Evolutionary conservation across 2,888 invertebrate species (phyloP).

Genomic region (Panorpa germanica): DNA sequence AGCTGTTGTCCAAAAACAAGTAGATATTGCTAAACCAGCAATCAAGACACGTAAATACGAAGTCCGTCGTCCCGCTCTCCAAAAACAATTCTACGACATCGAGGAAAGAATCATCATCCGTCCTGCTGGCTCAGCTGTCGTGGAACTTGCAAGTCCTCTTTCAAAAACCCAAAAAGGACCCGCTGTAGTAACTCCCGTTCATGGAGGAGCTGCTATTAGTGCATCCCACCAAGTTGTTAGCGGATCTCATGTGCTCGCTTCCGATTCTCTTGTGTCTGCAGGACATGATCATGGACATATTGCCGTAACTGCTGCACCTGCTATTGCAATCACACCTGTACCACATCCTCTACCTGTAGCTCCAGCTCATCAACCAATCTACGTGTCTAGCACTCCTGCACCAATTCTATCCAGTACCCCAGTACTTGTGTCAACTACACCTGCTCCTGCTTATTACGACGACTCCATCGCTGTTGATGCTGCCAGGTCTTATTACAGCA

Average conservation of each 20-base stretch:
- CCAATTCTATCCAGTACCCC: slow-evolving; percentile 12
- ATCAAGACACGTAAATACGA: slow-evolving; percentile 34
- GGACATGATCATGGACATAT: slow-evolving; percentile 10
- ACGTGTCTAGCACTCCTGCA: slow-evolving; percentile 12
- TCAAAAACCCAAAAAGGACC: slow-evolving; percentile 32
- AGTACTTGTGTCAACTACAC: slow-evolving; percentile 13
- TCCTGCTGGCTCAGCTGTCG: slow-evolving; percentile 37
- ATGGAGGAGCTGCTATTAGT: slow-evolving; percentile 12
- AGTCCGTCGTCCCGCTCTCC: slow-evolving; percentile 37
- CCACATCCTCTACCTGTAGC: slow-evolving; percentile 12
- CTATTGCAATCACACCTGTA: slow-evolving; percentile 12
- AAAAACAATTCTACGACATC: slow-evolving; percentile 42
- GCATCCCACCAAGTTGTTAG: slow-evolving; percentile 7
- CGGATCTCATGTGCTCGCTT: slow-evolving; percentile 11
- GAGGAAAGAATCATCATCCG: slow-evolving; percentile 37
- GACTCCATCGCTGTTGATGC: slow-evolving; percentile 21
- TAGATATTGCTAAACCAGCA: slow-evolving; percentile 37
- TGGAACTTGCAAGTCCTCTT: slow-evolving; percentile 36
- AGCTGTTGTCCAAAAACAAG: slow-evolving; percentile 29
- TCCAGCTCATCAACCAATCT: slow-evolving; percentile 10
- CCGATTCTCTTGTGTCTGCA: slow-evolving; percentile 7
- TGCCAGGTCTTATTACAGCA: too few species aligned
- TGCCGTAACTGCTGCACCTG: slow-evolving; percentile 10
- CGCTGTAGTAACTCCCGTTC: slow-evolving; percentile 20
- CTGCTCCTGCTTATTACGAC: slow-evolving; percentile 14